These are phyloP conservation scores for Colletes gigas DNA, from an alignment of 1,140 invertebrate genomes.

Conservation along the genomic window DNA sequence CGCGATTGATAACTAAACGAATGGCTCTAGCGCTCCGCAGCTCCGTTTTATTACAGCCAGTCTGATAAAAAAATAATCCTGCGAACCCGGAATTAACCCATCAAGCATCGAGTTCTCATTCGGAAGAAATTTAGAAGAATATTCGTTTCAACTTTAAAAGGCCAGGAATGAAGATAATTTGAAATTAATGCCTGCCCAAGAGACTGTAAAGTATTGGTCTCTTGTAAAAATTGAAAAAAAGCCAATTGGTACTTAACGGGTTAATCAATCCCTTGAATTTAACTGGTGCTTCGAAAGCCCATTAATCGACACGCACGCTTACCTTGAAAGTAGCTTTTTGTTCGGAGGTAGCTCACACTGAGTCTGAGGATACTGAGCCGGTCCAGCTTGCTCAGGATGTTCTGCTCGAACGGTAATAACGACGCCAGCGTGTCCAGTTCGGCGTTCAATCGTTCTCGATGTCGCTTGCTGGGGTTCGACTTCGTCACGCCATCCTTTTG, in stretches of 20 bases:
- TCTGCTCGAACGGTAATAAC: slow-evolving; percentile 98
- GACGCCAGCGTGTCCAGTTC: slow-evolving; percentile 99
- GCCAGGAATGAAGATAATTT: too few relatives aligned
- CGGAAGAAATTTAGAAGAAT: too few relatives aligned
- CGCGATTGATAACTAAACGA: slow-evolving; percentile 9
- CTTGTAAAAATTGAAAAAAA: too few relatives aligned
- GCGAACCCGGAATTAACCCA: too few relatives aligned
- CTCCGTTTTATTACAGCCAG: too few relatives aligned
- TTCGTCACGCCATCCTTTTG: slow-evolving; percentile 98
- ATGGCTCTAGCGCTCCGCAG: too few relatives aligned
- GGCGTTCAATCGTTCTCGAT: slow-evolving; percentile 97
- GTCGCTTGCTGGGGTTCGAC: slow-evolving; percentile 98
- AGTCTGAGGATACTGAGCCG: slow-evolving; percentile 97
- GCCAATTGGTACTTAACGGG: too few relatives aligned
- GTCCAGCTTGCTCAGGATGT: slow-evolving; percentile 98
- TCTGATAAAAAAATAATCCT: too few relatives aligned
- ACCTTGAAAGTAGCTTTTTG: slow-evolving; percentile 99
- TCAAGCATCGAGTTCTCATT: too few relatives aligned
- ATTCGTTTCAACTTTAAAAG: too few relatives aligned
- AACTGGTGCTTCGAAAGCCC: neutral
- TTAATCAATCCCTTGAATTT: neutral
- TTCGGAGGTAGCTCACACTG: slow-evolving; percentile 98
- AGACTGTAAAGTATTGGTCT: too few relatives aligned
- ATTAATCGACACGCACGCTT: neutral
- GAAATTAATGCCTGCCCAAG: too few relatives aligned